Evolutionary conservation across 2,113 vertebrate genomes (phyloP).

Genomic region (Uropsilus gracilis): DNA sequence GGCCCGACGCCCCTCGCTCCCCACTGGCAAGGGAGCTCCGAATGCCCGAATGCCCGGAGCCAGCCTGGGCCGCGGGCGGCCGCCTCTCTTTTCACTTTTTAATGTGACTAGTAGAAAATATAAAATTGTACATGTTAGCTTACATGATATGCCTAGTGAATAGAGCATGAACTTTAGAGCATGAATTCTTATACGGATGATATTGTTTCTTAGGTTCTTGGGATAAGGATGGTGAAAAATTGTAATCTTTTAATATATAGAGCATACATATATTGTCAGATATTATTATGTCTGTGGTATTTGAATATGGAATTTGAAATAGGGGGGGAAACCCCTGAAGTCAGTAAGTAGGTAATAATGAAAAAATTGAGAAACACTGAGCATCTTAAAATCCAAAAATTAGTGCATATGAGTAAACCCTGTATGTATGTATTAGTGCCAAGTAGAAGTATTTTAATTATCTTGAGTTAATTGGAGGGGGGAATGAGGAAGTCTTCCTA

Average conservation of each 20-base stretch:
- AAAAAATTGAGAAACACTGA: background rate
- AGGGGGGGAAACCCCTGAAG: background rate
- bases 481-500: background rate
- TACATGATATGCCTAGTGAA: background rate
- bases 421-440: background rate
- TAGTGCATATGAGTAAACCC: background rate
- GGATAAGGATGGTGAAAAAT: background rate
- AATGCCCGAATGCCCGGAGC: too few relatives aligned
- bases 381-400: background rate
- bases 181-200: background rate
- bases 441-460: background rate
- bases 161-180: background rate
- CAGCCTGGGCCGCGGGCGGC: too few relatives aligned
- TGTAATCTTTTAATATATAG: background rate
- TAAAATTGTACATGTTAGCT: background rate
- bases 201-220: background rate
- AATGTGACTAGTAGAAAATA: background rate
- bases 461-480: background rate
- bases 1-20: too few relatives aligned
- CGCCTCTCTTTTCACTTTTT: constrained; percentile 5
- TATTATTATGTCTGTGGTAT: background rate
- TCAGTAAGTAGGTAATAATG: background rate
- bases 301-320: background rate
- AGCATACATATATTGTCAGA: background rate
- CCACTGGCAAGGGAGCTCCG: too few relatives aligned